Evolutionary conservation across 2,888 invertebrate species (phyloP).

Genomic region (Rhabditoides inermis): DNA sequence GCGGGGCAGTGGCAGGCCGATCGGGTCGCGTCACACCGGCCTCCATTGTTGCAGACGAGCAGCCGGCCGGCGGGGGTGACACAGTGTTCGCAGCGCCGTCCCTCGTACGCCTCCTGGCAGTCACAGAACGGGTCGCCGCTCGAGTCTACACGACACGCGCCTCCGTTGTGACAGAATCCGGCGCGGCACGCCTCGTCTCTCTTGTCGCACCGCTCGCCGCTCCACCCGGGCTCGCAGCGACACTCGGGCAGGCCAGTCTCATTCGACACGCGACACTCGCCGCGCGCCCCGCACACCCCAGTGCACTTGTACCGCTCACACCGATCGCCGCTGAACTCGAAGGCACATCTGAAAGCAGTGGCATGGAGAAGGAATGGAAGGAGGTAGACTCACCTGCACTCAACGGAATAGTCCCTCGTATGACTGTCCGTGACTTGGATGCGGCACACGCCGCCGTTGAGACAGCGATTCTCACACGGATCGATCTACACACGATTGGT

Average conservation of each 20-base stretch:
- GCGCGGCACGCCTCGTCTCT: conserved; percentile 60
- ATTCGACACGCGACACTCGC: conserved; percentile 52
- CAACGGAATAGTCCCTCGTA: not conserved
- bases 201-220: conserved; percentile 64
- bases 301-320: conserved; percentile 56
- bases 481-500: conserved; percentile 1
- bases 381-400: not conserved
- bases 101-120: conserved; percentile 12
- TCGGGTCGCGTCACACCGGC: conserved; percentile 8
- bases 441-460: conserved; percentile 8
- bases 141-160: conserved; percentile 60
- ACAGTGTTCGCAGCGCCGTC: conserved; percentile 39
- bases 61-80: not conserved
- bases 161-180: conserved; percentile 58
- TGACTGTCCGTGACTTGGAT: not conserved
- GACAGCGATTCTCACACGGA: conserved; percentile 6
- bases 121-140: conserved; percentile 29
- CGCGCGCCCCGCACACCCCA: conserved; percentile 63
- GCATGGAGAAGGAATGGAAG: not conserved
- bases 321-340: conserved; percentile 63
- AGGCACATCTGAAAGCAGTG: conserved; percentile 57
- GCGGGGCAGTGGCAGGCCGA: conserved; percentile 59
- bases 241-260: conserved; percentile 10
- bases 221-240: conserved; percentile 63
- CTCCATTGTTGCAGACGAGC: conserved; percentile 11